phyloP scores from a whole-genome alignment of 1,140 invertebrate species.

The Rhagoletis pomonella region DNA sequence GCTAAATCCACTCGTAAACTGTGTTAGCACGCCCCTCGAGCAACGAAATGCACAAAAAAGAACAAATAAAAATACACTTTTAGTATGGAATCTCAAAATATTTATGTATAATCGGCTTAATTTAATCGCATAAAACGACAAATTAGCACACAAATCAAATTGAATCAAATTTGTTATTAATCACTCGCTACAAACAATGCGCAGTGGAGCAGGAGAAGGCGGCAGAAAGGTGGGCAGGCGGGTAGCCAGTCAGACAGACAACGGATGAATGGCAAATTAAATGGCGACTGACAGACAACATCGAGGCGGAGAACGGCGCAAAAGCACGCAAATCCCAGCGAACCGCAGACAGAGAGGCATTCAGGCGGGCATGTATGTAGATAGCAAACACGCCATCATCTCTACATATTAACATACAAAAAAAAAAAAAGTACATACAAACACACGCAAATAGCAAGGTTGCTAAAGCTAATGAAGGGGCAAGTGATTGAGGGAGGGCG shows the following conservation, averaged over 20 bases:
- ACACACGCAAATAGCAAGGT: background rate
- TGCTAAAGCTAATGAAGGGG: background rate
- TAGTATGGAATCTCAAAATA: background rate
- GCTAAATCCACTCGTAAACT: slow-evolving; percentile 1
- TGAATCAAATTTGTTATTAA: slow-evolving; percentile 53
- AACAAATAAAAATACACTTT: background rate
- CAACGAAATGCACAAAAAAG: background rate
- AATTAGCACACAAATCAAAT: slow-evolving; percentile 47
- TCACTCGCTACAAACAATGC: slow-evolving; percentile 11
- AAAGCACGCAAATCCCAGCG: slow-evolving; percentile 28
- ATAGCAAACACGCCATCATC: background rate
- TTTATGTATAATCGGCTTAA: slow-evolving; percentile 32
- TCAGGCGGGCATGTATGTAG: background rate
- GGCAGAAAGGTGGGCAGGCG: background rate
- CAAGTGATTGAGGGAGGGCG: background rate
- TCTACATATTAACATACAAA: background rate
- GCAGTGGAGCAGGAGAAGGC: too few relatives aligned
- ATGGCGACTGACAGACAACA: slow-evolving; percentile 11
- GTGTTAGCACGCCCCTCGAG: background rate
- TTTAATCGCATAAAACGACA: slow-evolving; percentile 50
- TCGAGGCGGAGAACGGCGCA: background rate
- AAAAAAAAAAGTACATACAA: background rate
- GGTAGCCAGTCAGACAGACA: background rate
- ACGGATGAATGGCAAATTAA: background rate
- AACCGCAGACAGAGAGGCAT: background rate